Evolutionary conservation across 1,140 invertebrate species (phyloP).

Genomic region (Nebria ingens): DNA sequence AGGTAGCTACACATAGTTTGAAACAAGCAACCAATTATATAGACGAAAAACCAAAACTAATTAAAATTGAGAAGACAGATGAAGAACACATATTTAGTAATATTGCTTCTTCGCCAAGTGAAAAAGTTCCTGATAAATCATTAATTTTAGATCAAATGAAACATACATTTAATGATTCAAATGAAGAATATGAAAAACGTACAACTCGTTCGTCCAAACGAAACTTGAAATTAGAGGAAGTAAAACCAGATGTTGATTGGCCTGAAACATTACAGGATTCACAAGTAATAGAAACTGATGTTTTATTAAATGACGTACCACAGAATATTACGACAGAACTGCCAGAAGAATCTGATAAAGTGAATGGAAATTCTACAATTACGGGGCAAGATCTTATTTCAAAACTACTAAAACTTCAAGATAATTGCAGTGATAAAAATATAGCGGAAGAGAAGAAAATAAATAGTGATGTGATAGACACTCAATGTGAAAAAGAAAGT

Average conservation of each 20-base stretch:
- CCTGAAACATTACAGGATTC: not conserved
- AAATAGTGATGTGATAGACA: not conserved
- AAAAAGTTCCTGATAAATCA: slow-evolving; percentile 33
- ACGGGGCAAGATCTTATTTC: too few species aligned
- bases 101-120: slow-evolving; percentile 30
- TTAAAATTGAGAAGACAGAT: slow-evolving; percentile 29
- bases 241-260: slow-evolving; percentile 14
- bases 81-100: slow-evolving; percentile 25
- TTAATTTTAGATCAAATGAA: slow-evolving; percentile 37
- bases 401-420: not conserved
- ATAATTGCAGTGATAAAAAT: not conserved
- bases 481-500: not conserved
- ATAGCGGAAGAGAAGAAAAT: not conserved
- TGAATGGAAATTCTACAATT: not conserved
- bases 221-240: slow-evolving; percentile 13
- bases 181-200: slow-evolving; percentile 8
- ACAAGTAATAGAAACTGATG: slow-evolving; percentile 13
- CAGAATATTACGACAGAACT: slow-evolving; percentile 1
- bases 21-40: slow-evolving; percentile 27
- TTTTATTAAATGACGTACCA: slow-evolving; percentile 7
- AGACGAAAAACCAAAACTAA: slow-evolving; percentile 19
- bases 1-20: slow-evolving; percentile 20
- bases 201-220: slow-evolving; percentile 13
- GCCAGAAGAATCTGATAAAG: not conserved
- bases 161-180: slow-evolving; percentile 33